phyloP scores from a whole-genome alignment of 1,140 invertebrate species.

The Drosophila kurseongensis region DNA sequence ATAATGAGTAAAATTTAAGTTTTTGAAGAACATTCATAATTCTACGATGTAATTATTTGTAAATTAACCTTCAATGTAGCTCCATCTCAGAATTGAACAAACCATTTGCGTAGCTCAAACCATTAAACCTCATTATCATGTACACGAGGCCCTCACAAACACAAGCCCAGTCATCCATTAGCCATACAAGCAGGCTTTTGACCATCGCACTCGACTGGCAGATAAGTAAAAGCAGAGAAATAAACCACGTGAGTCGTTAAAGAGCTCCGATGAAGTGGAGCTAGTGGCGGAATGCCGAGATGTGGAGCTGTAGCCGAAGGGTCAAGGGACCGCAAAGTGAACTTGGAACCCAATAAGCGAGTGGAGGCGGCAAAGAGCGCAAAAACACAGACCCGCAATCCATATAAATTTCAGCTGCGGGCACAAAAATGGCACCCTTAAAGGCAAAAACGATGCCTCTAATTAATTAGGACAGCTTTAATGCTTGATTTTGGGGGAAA shows the following conservation, averaged over 20 bases:
- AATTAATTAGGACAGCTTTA: neutral
- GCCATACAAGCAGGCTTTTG: slow-evolving; percentile 29
- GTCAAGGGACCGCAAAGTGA: slow-evolving; percentile 10
- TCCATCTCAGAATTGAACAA: neutral
- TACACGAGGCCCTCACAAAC: slow-evolving; percentile 6
- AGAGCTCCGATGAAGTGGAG: neutral
- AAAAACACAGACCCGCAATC: slow-evolving; percentile 9
- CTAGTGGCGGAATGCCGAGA: slow-evolving; percentile 1
- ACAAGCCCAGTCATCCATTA: slow-evolving; percentile 17
- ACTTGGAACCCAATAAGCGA: slow-evolving; percentile 20
- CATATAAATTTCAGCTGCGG: slow-evolving; percentile 9
- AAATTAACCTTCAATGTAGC: neutral
- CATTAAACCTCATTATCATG: slow-evolving; percentile 31
- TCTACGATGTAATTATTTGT: too few relatives aligned
- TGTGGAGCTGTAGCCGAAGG: slow-evolving; percentile 14
- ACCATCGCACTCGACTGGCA: slow-evolving; percentile 18
- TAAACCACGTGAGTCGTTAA: slow-evolving; percentile 31
- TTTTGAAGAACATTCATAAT: too few relatives aligned
- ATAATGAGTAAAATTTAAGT: too few relatives aligned
- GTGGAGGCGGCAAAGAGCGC: slow-evolving; percentile 22
- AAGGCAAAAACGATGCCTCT: neutral
- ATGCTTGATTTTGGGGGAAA: neutral
- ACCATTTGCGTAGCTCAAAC: slow-evolving; percentile 13
- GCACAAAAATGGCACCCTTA: slow-evolving; percentile 6
- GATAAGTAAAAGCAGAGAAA: slow-evolving; percentile 37